A percentile compares a stretch with the other conserved stretches of the same genome.
Evolutionary conservation across 2,797 vertebrate species (phyloP).

Genomic region (Peromyscus eremicus): DNA sequence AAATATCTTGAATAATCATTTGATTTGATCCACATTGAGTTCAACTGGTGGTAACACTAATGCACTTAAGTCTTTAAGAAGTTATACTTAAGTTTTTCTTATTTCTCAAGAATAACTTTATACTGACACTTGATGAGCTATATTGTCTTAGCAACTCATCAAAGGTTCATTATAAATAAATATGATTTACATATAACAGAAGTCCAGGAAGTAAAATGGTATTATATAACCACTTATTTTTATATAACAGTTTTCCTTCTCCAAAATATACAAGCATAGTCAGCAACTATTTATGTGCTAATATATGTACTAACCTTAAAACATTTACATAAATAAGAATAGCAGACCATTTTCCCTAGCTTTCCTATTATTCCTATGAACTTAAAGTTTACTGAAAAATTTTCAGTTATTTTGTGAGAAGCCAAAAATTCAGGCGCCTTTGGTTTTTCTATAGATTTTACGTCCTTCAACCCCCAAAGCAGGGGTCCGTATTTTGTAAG

Average conservation of each 20-base stretch:
- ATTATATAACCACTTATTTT: background rate
- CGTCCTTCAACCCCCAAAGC: background rate
- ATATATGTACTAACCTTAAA: background rate
- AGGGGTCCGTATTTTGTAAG: background rate
- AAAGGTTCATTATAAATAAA: background rate
- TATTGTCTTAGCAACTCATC: background rate
- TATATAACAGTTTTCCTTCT: background rate
- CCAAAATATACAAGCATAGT: background rate
- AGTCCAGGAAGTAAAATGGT: background rate
- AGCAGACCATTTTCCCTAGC: background rate
- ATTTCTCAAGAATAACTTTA: background rate
- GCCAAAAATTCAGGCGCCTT: background rate
- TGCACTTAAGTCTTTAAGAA: background rate
- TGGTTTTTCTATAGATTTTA: background rate
- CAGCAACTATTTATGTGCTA: background rate
- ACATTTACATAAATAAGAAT: background rate
- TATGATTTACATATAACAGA: background rate
- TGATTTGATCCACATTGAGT: constrained; percentile 6
- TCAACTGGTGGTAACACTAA: background rate
- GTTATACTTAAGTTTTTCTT: background rate
- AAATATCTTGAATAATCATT: constrained; percentile 20
- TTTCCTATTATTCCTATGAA: background rate
- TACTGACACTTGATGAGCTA: constrained; percentile 9
- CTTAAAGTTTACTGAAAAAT: background rate
- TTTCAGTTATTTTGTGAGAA: background rate